Percentiles rank a stretch among this genome's conserved stretches.
phyloP scores from a whole-genome alignment of 1,140 invertebrate species.

The Drosophila ercepeae region DNA sequence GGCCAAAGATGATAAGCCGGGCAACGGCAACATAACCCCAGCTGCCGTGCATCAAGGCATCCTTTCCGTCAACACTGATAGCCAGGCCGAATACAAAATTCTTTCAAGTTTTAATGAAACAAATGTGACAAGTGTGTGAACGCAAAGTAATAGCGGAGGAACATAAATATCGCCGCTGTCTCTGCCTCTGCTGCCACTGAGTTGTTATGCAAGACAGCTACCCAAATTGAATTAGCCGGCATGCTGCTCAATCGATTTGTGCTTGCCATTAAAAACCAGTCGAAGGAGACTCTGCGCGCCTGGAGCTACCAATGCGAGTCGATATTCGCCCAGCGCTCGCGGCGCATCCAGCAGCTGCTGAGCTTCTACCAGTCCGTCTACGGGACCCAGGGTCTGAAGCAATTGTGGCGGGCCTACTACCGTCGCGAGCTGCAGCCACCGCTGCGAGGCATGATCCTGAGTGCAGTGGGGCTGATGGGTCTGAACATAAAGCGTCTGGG shows the following conservation, averaged over 20 bases:
- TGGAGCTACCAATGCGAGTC: slow-evolving; percentile 88
- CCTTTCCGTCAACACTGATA: slow-evolving; percentile 15
- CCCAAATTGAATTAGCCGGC: slow-evolving; percentile 62
- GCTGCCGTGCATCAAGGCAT: slow-evolving; percentile 11
- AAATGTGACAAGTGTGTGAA: slow-evolving; percentile 57
- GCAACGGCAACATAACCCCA: slow-evolving; percentile 32
- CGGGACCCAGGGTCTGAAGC: slow-evolving; percentile 86
- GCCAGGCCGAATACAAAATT: slow-evolving; percentile 50
- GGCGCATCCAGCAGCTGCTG: slow-evolving; percentile 87
- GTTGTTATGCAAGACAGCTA: slow-evolving; percentile 53
- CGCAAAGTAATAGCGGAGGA: slow-evolving; percentile 56
- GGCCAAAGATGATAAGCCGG: slow-evolving; percentile 62
- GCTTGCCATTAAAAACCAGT: slow-evolving; percentile 84
- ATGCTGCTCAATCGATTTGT: slow-evolving; percentile 76
- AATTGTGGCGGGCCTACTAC: slow-evolving; percentile 85
- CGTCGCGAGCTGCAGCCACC: slow-evolving; percentile 75
- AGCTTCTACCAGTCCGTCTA: slow-evolving; percentile 87
- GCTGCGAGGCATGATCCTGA: slow-evolving; percentile 61
- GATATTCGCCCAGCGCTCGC: slow-evolving; percentile 86
- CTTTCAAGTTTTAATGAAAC: slow-evolving; percentile 36
- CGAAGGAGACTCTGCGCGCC: slow-evolving; percentile 83
- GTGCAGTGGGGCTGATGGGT: slow-evolving; percentile 73
- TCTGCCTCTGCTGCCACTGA: not conserved
- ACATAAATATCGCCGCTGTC: slow-evolving; percentile 28
- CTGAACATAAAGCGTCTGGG: slow-evolving; percentile 51